Base-by-base conservation (phyloP, 2,113 vertebrate species). In the Lagopus leucura region DNA sequence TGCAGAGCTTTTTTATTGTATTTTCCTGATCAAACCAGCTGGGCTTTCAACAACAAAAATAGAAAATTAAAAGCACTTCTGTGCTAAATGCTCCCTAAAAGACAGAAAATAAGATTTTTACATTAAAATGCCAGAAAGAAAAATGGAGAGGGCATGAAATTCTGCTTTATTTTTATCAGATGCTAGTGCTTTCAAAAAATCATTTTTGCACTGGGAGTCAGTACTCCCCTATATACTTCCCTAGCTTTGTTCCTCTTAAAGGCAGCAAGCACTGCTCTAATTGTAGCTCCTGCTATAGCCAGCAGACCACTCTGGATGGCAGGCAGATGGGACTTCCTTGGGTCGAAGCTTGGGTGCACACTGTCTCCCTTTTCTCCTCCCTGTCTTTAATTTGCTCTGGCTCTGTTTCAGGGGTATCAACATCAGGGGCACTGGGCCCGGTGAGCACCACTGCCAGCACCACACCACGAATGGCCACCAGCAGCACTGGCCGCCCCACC, bases 381-480 rank as follows among this genome's bases (percentile, higher is more conserved):
- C 28, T 34, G 11, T 63, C 13, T 48, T 55, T 88, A 60, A 88
- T 15, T 24, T 18, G 4, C 61, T 83, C 48, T 90, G 58, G 58
- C 75, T 97, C 80, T 95, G 45, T 97, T 96, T 70, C 97, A 99
- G 98, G 98, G 96, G 96, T 98, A 0, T 99, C 98, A 0, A 98
- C 99, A 0, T 98, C 99, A 0, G 97, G 98, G 8, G 97, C 98
- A 7, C 96, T 98, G 42, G 98, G 98, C 76, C 94, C 97, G 3
- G 99, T 98, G 52, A 98, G 98, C 61, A 99, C 98, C 27, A 92
- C 98, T 0, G 93, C 95, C 34, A 98, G 98, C 82, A 98, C 98
- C 40, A 99, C 98, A 0, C 96, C 98, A 2, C 97, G 98, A 11
- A 93, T 90, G 15, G 97, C 97, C 11, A 91, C 97, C 6, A 97